Evolutionary conservation across 1,140 invertebrate genomes (phyloP).

Genomic region (Heliconius eleuchia): DNA sequence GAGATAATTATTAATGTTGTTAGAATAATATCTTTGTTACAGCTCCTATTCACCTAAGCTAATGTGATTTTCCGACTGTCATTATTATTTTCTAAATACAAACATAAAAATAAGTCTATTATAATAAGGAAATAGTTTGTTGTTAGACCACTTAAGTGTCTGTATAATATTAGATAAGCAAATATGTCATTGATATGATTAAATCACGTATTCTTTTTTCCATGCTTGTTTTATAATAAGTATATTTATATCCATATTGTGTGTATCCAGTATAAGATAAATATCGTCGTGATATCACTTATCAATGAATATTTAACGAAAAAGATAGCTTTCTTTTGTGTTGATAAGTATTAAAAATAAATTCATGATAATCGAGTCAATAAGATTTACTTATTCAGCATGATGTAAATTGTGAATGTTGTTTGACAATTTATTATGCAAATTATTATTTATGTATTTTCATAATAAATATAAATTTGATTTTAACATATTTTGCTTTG

Average conservation of each 20-base stretch:
- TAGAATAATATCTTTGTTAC: not conserved
- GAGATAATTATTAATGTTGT: not conserved
- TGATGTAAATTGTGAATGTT: not conserved
- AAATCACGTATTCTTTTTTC: not conserved
- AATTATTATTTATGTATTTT: not conserved
- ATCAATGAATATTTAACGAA: not conserved
- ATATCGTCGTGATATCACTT: not conserved
- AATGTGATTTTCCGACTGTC: not conserved
- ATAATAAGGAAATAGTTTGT: constrained; percentile 6
- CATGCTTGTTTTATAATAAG: not conserved
- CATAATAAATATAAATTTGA: not conserved
- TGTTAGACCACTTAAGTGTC: not conserved
- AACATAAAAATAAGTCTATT: not conserved
- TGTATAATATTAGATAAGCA: constrained; percentile 7
- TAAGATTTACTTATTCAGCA: not conserved
- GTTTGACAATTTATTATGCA: not conserved
- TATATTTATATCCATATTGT: not conserved
- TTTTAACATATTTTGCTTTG: not conserved
- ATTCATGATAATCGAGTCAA: not conserved
- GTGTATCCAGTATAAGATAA: not conserved
- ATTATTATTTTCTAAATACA: not conserved
- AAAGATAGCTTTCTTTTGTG: not conserved
- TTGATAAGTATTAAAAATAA: not conserved
- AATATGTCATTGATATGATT: not conserved
- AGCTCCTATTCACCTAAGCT: not conserved